Conservation (phyloP, 2,797 vertebrate species). For the Sciaenops ocellatus region DNA sequence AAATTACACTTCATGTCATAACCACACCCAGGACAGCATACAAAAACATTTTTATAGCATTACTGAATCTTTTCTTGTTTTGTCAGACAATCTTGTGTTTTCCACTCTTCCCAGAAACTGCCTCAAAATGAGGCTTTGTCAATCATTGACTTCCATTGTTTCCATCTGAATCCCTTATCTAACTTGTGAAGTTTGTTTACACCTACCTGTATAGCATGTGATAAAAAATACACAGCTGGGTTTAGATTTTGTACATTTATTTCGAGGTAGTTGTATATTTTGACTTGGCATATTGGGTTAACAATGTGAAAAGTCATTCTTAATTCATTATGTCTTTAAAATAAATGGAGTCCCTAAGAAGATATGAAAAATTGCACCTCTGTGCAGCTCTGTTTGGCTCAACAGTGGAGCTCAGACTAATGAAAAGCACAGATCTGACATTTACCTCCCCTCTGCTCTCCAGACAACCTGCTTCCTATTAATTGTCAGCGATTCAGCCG, state of each 20-base stretch:
- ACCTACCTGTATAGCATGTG: background rate
- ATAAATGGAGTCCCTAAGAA: background rate
- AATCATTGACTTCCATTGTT: background rate
- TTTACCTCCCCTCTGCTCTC: conserved; percentile 40
- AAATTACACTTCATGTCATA: background rate
- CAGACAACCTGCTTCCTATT: conserved; percentile 41
- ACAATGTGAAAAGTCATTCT: background rate
- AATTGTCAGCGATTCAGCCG: conserved; percentile 54
- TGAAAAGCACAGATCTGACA: conserved; percentile 34
- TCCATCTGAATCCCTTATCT: background rate
- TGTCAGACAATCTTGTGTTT: background rate
- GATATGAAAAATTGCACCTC: background rate
- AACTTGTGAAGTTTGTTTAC: background rate
- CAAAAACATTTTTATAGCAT: background rate
- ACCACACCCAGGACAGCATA: background rate
- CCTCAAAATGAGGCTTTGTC: background rate
- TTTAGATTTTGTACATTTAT: background rate
- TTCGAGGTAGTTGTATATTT: background rate
- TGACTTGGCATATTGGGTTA: background rate
- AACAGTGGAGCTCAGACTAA: background rate
- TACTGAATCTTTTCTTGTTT: too few species aligned
- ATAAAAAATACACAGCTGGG: background rate
- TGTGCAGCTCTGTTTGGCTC: background rate
- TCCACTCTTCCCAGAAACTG: background rate
- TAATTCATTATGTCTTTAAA: background rate